phyloP scores from a whole-genome alignment of 2,113 vertebrate genomes.

The Corythoichthys intestinalis region DNA sequence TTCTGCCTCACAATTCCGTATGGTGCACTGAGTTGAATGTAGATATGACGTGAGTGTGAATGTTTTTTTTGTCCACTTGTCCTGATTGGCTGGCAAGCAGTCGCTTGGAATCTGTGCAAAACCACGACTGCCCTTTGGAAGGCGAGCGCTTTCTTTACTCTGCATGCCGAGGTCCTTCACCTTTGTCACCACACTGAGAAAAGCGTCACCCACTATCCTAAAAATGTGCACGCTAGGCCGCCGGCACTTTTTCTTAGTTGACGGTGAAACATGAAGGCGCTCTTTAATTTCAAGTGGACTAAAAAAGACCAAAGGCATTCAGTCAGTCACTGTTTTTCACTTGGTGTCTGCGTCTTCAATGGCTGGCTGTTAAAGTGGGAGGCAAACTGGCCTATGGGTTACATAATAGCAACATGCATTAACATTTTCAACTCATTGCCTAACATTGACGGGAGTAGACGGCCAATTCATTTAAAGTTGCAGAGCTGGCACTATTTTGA shows the following conservation, averaged over 20 bases:
- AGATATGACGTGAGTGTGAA: no score
- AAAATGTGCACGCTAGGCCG: neutral
- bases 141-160: slow-evolving; percentile 13
- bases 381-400: neutral
- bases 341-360: neutral
- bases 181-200: slow-evolving; percentile 35
- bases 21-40: no score
- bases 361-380: neutral
- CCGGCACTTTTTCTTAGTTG: neutral
- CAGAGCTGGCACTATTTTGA: no score
- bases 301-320: neutral
- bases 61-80: no score
- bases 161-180: slow-evolving; percentile 39
- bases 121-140: neutral
- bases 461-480: no score
- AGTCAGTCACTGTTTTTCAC: neutral
- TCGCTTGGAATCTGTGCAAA: neutral
- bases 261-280: neutral
- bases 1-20: no score
- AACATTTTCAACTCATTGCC: no score
- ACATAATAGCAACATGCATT: neutral
- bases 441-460: no score
- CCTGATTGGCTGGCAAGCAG: no score
- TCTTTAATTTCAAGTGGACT: neutral
- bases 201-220: neutral